A percentile compares a stretch with the other conserved stretches of the same genome.
Conservation (phyloP, 1,140 invertebrate genomes). For the Oedothorax gibbosus region DNA sequence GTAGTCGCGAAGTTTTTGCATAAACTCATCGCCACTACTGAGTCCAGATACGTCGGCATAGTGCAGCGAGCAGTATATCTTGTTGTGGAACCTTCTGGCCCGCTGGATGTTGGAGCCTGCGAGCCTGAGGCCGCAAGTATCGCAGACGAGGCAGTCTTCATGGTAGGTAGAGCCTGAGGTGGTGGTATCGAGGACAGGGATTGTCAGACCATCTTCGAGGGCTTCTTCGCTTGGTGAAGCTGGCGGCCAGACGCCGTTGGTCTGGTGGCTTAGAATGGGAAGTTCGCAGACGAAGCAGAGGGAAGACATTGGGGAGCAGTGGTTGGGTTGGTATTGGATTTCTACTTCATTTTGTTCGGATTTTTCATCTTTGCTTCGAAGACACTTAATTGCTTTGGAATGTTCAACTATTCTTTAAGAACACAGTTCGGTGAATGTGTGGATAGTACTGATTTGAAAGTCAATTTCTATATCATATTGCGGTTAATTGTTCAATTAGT, state of each 20-base stretch:
- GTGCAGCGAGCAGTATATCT: conserved; percentile 90
- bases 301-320: conserved; percentile 66
- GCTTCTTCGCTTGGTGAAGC: conserved; percentile 56
- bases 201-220: conserved; percentile 50
- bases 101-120: conserved; percentile 89
- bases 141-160: conserved; percentile 95
- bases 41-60: conserved; percentile 94
- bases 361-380: not conserved
- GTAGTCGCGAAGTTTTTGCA: conserved; percentile 94
- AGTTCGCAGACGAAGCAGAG: conserved; percentile 95
- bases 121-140: conserved; percentile 91
- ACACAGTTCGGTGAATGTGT: no score
- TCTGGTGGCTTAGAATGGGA: conserved; percentile 89
- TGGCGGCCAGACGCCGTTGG: conserved; percentile 60
- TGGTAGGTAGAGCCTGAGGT: conserved; percentile 74
- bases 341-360: not conserved
- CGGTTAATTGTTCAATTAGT: no score
- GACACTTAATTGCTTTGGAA: not conserved
- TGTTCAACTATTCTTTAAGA: not conserved
- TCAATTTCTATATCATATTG: no score
- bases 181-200: conserved; percentile 28
- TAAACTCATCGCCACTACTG: conserved; percentile 86
- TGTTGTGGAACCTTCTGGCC: conserved; percentile 81
- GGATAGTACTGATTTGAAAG: no score
- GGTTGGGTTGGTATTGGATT: no score